Evolutionary conservation across 2,888 invertebrate species (phyloP).

Genomic region (Drosophila gaucha): DNA sequence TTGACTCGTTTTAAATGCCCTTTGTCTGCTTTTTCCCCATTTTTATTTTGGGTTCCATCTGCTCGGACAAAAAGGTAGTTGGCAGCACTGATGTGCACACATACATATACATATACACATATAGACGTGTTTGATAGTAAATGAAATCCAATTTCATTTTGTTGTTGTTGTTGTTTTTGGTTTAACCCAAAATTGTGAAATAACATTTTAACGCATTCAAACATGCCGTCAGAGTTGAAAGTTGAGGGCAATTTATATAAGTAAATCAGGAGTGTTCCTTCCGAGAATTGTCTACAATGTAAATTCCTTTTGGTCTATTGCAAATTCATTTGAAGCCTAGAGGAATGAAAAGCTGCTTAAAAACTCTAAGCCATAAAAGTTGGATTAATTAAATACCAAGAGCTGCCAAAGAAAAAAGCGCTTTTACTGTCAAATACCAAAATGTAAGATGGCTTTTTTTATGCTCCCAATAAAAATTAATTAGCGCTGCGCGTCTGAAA

Average conservation of each 20-base stretch:
- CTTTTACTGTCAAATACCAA: slow-evolving; percentile 2
- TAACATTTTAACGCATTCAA: slow-evolving; percentile 20
- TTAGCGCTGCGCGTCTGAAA: slow-evolving; percentile 58
- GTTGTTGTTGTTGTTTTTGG: slow-evolving; percentile 25
- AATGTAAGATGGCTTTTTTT: slow-evolving; percentile 31
- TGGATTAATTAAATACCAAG: slow-evolving; percentile 38
- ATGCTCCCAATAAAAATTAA: slow-evolving; percentile 73
- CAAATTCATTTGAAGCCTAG: too few relatives aligned
- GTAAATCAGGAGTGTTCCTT: slow-evolving; percentile 5
- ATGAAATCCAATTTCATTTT: slow-evolving; percentile 60
- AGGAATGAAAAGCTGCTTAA: background rate
- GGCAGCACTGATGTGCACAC: too few relatives aligned
- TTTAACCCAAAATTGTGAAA: slow-evolving; percentile 21
- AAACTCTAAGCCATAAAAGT: slow-evolving; percentile 3
- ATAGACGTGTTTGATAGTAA: slow-evolving; percentile 24
- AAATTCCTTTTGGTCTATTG: slow-evolving; percentile 7
- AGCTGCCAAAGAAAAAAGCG: slow-evolving; percentile 9
- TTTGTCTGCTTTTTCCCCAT: too few relatives aligned
- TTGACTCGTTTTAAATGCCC: too few relatives aligned
- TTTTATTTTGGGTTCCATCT: too few relatives aligned
- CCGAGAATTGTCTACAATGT: background rate
- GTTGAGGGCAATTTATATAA: slow-evolving; percentile 1
- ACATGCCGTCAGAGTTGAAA: background rate
- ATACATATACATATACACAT: too few relatives aligned
- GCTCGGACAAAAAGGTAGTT: too few relatives aligned